These are phyloP conservation scores for Drosophila prosaltans DNA, from an alignment of 1,140 invertebrate genomes.

Conservation along the genomic window DNA sequence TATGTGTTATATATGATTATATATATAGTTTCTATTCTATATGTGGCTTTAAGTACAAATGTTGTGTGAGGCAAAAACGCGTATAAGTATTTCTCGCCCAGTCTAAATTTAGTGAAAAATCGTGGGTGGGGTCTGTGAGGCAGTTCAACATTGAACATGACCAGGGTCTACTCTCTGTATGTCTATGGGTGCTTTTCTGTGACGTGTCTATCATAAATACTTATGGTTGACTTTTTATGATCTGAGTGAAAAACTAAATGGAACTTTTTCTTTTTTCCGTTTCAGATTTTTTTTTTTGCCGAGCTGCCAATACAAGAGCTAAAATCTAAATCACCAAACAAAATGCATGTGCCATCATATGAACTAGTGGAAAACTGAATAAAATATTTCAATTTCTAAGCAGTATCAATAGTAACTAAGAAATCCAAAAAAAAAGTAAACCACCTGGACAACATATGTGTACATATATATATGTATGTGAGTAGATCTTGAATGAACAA, in stretches of 20 bases:
- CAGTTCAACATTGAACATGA: constrained; percentile 69
- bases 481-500: constrained; percentile 36
- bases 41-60: constrained; percentile 50
- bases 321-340: constrained; percentile 45
- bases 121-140: constrained; percentile 44
- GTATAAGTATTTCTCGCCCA: constrained; percentile 45
- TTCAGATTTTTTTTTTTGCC: constrained; percentile 41
- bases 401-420: constrained; percentile 74
- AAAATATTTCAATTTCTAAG: constrained; percentile 39
- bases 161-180: constrained; percentile 44
- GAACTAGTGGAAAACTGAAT: constrained; percentile 27
- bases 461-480: constrained; percentile 28
- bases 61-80: constrained; percentile 33
- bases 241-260: constrained; percentile 15
- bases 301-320: constrained; percentile 36
- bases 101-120: constrained; percentile 70
- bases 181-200: constrained; percentile 25
- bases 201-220: constrained; percentile 65
- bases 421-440: constrained; percentile 11
- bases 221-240: constrained; percentile 51
- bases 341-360: constrained; percentile 76
- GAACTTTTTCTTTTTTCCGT: constrained; percentile 26
- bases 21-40: background rate
- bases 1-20: background rate
- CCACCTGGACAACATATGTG: constrained; percentile 31